Evolutionary conservation across 2,113 vertebrate species (phyloP), one percentile per base, ranked within the genome.

Genomic region (Hepsetus odoe): DNA sequence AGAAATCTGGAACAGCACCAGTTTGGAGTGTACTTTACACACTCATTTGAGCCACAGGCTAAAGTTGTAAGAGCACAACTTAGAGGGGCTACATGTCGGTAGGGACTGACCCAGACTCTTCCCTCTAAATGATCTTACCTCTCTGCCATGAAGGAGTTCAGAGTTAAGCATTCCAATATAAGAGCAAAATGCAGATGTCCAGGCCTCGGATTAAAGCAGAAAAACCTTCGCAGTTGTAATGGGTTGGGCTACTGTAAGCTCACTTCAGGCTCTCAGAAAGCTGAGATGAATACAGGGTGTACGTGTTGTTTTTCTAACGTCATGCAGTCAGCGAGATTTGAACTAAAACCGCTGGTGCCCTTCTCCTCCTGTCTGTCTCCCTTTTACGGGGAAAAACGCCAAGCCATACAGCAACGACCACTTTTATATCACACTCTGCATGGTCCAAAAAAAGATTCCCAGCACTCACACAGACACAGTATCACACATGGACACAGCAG

Each of bases 401-500:
- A 84, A 84, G 83, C 83, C 80, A 84, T 84, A 81, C 67, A 33
- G 42, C 44, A 46, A 56, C 64, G 24, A 74, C 49, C 71, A 40
- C 32, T 32, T 82, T 71, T 67, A 13, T 71, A 64, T 20, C 8
- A 62, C 82, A 49, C 64, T 49, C 72, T 61, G 26, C 79, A 65
- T 49, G 77, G 59, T 66, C 51, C 22, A 24, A 24, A 11, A 46
- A 12, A 20, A 11, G 9, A 53, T 1, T 12, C 22, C 72, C 72
- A 56, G 33, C 35, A 22, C 55, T 42, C 22, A 56, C 49, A 22
- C 49, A 30, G 65, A 18, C 40, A 58, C 40, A 65, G 30, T 13
- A 20, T 30, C n/a, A 13, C 53, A 71, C 42, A 77, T 33, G 75
- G 53, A 69, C 65, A n/a, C 51, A 10, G 30, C 42, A 38, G 13